A percentile compares a stretch with the other conserved stretches of the same genome.
Evolutionary conservation across 2,888 invertebrate genomes (phyloP).

Genomic region (Serrognathus titanus): DNA sequence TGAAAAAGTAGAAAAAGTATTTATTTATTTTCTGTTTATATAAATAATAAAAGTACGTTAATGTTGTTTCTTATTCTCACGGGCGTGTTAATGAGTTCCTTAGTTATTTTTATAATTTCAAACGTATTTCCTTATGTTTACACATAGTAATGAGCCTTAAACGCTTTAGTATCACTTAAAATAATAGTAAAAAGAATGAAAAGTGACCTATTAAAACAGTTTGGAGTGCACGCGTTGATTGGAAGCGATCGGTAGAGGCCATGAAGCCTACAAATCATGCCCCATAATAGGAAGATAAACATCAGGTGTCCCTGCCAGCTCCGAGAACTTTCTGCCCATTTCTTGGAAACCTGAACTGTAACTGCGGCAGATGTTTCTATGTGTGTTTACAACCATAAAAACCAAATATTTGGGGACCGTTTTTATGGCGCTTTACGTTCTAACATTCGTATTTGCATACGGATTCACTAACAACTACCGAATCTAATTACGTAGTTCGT

Average conservation of each 20-base stretch:
- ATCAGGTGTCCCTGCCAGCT: conserved; percentile 37
- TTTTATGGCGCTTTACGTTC: conserved; percentile 3
- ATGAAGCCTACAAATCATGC: conserved; percentile 18
- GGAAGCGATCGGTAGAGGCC: conserved; percentile 16
- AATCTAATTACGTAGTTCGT: background rate
- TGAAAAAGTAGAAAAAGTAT: too few relatives aligned
- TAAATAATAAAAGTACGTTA: too few relatives aligned
- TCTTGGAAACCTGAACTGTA: conserved; percentile 37
- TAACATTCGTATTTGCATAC: conserved; percentile 7
- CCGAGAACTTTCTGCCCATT: conserved; percentile 40
- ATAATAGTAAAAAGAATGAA: conserved; percentile 3
- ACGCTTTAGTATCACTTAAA: too few relatives aligned
- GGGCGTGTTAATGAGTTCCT: too few relatives aligned
- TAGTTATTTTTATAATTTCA: too few relatives aligned
- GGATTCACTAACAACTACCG: background rate
- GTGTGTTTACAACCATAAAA: conserved; percentile 26
- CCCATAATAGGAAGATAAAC: conserved; percentile 24
- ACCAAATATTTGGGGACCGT: conserved; percentile 14
- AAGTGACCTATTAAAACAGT: conserved; percentile 19
- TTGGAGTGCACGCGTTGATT: conserved; percentile 21
- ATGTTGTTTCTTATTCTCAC: too few relatives aligned
- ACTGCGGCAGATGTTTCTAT: conserved; percentile 25
- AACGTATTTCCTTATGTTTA: too few relatives aligned
- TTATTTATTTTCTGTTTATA: too few relatives aligned
- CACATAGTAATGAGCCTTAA: too few relatives aligned